A percentile compares a stretch with the other conserved stretches of the same genome.
Evolutionary conservation across 2,888 invertebrate genomes (phyloP).

Genomic region (Dolomedes plantarius): DNA sequence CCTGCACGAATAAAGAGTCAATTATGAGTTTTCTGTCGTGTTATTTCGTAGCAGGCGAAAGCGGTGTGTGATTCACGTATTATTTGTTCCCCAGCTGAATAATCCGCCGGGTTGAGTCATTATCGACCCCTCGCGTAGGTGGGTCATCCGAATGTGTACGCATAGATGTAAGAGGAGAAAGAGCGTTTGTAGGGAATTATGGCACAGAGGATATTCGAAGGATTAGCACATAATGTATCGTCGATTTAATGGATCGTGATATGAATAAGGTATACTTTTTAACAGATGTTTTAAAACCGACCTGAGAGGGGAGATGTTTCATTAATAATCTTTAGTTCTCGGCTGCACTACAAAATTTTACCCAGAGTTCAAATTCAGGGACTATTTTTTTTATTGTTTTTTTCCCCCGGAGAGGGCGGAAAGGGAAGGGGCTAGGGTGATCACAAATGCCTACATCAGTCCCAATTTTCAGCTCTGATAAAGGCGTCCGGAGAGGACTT

Average conservation of each 20-base stretch:
- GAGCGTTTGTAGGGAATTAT: not conserved
- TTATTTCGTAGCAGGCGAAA: not conserved
- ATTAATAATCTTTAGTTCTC: no score
- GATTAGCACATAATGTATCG: not conserved
- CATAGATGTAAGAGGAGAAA: not conserved
- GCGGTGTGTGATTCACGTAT: not conserved
- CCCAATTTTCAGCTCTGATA: no score
- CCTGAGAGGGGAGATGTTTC: no score
- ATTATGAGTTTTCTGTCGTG: not conserved
- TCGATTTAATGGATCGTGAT: not conserved
- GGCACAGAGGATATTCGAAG: not conserved
- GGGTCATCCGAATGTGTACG: not conserved
- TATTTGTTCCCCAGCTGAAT: conserved; percentile 1
- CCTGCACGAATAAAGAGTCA: not conserved
- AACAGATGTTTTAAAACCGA: not conserved
- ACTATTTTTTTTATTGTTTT: no score
- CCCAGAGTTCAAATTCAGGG: no score
- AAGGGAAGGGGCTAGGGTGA: no score
- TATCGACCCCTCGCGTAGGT: not conserved
- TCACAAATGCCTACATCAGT: no score
- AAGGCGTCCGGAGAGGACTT: no score
- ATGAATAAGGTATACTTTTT: not conserved
- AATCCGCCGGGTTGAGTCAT: conserved; percentile 2
- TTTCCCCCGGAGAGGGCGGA: no score
- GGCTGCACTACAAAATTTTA: no score